Percentiles rank a stretch among this genome's conserved stretches.
Conservation (phyloP, 2,888 invertebrate genomes). For the Ligdia adustata region DNA sequence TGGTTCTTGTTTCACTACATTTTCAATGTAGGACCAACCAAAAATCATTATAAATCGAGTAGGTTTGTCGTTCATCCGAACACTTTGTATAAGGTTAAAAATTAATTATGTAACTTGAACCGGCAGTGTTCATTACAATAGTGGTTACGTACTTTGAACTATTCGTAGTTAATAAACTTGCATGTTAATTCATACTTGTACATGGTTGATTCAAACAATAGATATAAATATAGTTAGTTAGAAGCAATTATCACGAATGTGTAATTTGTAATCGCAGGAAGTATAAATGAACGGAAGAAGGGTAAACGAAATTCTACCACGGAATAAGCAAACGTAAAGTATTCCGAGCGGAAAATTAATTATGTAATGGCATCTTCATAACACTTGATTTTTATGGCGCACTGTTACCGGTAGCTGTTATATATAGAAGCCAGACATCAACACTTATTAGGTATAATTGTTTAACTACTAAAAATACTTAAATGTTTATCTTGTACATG, state of each 20-base stretch:
- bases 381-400: conserved; percentile 30
- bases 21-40: too few relatives aligned
- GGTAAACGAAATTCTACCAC: conserved; percentile 44
- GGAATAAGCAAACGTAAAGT: conserved; percentile 44
- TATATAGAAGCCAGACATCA: too few relatives aligned
- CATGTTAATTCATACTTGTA: conserved; percentile 18
- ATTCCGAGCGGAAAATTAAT: conserved; percentile 44
- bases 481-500: too few relatives aligned
- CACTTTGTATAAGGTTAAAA: too few relatives aligned
- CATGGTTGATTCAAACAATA: conserved; percentile 21
- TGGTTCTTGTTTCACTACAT: too few relatives aligned
- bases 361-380: conserved; percentile 36
- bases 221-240: too few relatives aligned
- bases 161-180: background rate
- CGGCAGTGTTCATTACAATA: too few relatives aligned
- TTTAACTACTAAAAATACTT: background rate
- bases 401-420: background rate
- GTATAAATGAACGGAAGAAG: conserved; percentile 55
- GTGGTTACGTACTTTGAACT: too few relatives aligned
- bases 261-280: conserved; percentile 41
- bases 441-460: too few relatives aligned
- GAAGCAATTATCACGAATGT: conserved; percentile 26
- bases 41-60: too few relatives aligned
- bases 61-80: too few relatives aligned
- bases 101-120: too few relatives aligned